Conservation (phyloP, 1,140 invertebrate genomes). For the Musca domestica region DNA sequence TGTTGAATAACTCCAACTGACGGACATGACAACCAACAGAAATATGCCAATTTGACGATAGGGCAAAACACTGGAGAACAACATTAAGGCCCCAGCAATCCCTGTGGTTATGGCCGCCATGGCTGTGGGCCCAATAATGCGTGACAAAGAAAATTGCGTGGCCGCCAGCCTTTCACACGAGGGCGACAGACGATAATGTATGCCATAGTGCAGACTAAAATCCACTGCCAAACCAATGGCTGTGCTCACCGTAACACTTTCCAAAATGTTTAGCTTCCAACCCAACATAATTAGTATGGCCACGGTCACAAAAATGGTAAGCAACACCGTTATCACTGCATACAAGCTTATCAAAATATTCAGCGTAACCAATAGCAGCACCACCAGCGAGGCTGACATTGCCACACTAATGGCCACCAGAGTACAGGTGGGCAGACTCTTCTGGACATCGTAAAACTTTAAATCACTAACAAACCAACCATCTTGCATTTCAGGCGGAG, state of each 20-base stretch:
- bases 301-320: slow-evolving; percentile 83
- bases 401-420: slow-evolving; percentile 79
- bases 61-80: slow-evolving; percentile 82
- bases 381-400: slow-evolving; percentile 73
- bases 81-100: slow-evolving; percentile 85
- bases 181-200: slow-evolving; percentile 73
- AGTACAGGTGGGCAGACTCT: slow-evolving; percentile 79
- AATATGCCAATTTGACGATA: slow-evolving; percentile 95
- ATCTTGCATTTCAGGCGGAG: slow-evolving; percentile 73
- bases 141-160: slow-evolving; percentile 68
- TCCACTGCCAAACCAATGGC: slow-evolving; percentile 97
- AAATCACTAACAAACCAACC: slow-evolving; percentile 93
- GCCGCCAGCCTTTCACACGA: slow-evolving; percentile 58
- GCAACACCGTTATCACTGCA: slow-evolving; percentile 80
- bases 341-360: slow-evolving; percentile 84
- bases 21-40: slow-evolving; percentile 82
- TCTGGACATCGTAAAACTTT: slow-evolving; percentile 89
- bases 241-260: slow-evolving; percentile 91
- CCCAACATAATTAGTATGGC: slow-evolving; percentile 80
- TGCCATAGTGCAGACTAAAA: slow-evolving; percentile 91
- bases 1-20: slow-evolving; percentile 92
- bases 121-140: slow-evolving; percentile 83
- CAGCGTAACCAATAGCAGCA: slow-evolving; percentile 81
- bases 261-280: slow-evolving; percentile 96
- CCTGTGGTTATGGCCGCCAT: slow-evolving; percentile 92